A percentile compares a stretch with the other conserved stretches of the same genome.
Conservation (phyloP, 2,797 vertebrate genomes). For the Hozukius guyotensis region DNA sequence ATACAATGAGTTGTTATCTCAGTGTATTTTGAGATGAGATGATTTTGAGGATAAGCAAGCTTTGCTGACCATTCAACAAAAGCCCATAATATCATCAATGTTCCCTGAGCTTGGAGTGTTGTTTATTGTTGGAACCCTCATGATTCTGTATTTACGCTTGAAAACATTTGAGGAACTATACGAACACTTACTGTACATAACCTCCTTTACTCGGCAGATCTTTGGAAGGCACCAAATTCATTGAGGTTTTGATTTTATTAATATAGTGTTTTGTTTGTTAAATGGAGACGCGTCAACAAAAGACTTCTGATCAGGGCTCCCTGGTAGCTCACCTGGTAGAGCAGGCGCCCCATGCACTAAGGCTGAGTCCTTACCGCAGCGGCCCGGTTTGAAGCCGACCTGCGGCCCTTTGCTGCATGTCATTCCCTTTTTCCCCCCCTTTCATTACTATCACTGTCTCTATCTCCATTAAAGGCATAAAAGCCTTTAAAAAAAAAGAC, state of each 20-base stretch:
- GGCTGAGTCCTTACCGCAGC: too few relatives aligned
- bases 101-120: not conserved
- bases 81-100: not conserved
- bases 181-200: not conserved
- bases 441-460: rapidly evolving
- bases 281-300: not conserved
- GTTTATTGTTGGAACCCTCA: constrained; percentile 41
- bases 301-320: not conserved
- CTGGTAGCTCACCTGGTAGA: too few relatives aligned
- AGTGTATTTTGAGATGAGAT: not conserved
- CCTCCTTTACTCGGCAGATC: not conserved
- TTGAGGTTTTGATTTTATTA: not conserved
- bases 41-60: constrained; percentile 29
- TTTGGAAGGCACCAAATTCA: not conserved
- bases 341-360: too few relatives aligned
- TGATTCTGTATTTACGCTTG: constrained; percentile 24
- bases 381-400: too few relatives aligned
- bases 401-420: too few relatives aligned
- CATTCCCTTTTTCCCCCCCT: too few relatives aligned
- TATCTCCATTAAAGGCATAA: too few relatives aligned
- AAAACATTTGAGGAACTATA: not conserved
- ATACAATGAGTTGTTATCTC: not conserved
- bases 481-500: too few relatives aligned
- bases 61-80: constrained; percentile 32
- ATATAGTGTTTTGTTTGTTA: not conserved